Conservation (phyloP, 2,113 vertebrate genomes). For the Cyanoliseus patagonus region DNA sequence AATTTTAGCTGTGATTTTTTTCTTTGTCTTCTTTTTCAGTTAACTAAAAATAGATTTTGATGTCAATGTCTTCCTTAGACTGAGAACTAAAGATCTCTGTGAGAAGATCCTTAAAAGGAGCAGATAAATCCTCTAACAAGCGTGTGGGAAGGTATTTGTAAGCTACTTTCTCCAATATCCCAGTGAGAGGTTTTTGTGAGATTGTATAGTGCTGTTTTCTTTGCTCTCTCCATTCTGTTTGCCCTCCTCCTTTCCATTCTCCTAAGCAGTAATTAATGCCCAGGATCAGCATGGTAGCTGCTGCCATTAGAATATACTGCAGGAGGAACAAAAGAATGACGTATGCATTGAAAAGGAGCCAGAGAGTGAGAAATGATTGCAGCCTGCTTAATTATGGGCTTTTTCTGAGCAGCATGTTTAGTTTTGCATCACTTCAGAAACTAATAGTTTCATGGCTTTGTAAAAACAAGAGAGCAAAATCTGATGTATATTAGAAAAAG, state of each 20-base stretch:
- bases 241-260: background rate
- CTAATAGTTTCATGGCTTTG: background rate
- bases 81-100: background rate
- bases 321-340: conserved; percentile 59
- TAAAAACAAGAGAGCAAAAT: background rate
- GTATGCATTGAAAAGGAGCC: conserved; percentile 11
- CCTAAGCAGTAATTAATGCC: conserved; percentile 54
- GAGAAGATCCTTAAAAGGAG: background rate
- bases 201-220: background rate
- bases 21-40: background rate
- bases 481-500: background rate
- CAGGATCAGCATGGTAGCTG: conserved; percentile 25
- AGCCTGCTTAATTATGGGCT: conserved; percentile 43
- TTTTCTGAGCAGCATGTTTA: conserved; percentile 41
- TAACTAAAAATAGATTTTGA: background rate
- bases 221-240: background rate
- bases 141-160: background rate
- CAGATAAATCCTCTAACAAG: background rate
- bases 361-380: conserved; percentile 46
- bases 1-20: background rate
- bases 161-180: background rate
- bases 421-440: conserved; percentile 54
- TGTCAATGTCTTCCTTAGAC: background rate
- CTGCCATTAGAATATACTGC: conserved; percentile 4
- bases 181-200: background rate